Evolutionary conservation across 53 echinoderm and acorn worm species (phyloP).

Genomic region (Crossaster papposus): DNA sequence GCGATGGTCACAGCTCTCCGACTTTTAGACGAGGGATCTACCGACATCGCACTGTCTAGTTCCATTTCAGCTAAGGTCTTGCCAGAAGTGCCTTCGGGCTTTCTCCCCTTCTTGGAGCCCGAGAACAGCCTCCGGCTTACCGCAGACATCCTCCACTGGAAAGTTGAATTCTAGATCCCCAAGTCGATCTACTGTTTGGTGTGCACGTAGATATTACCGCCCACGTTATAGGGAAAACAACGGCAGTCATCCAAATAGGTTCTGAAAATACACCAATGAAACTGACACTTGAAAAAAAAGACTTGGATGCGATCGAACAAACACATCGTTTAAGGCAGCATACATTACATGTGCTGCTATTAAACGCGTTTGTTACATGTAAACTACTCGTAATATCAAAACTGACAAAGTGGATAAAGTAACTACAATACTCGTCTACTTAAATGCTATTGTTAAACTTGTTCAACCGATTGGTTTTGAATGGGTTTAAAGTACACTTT

Average conservation of each 20-base stretch:
- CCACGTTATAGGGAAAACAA: neutral
- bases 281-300: too few species aligned
- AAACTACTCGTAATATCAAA: too few species aligned
- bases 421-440: neutral
- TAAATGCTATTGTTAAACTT: neutral
- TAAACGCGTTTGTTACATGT: too few species aligned
- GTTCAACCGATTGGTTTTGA: neutral
- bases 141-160: slow-evolving; percentile 52
- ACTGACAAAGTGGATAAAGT: neutral
- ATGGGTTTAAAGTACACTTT: neutral
- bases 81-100: slow-evolving; percentile 7
- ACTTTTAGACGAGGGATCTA: neutral
- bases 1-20: neutral
- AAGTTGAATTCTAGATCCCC: neutral
- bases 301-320: too few species aligned
- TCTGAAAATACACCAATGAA: neutral
- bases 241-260: neutral
- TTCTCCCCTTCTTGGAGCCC: slow-evolving; percentile 67
- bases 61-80: slow-evolving; percentile 19
- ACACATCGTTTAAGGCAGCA: too few species aligned
- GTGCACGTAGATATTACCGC: neutral
- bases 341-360: too few species aligned
- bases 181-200: neutral
- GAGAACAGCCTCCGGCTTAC: slow-evolving; percentile 70
- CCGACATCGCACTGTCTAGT: neutral